Conservation (phyloP, 92 coral and sea anemone species). For the Phymanthus crucifer region DNA sequence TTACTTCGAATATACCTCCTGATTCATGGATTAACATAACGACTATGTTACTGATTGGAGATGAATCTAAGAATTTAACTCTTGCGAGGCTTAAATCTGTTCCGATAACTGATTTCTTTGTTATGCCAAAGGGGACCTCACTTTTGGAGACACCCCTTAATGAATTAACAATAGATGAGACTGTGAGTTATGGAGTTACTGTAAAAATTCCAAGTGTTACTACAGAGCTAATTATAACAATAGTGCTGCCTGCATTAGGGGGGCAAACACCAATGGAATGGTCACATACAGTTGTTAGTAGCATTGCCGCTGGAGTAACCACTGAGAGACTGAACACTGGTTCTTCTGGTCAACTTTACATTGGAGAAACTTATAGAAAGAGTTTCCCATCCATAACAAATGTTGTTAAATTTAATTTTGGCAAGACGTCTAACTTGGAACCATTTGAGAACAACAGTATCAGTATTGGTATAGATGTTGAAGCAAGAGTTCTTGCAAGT, state of each 20-base stretch:
- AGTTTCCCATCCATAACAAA: constrained; percentile 44
- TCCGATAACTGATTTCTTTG: constrained; percentile 38
- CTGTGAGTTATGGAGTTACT: constrained; percentile 40
- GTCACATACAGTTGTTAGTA: constrained; percentile 45
- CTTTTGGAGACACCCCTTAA: constrained; percentile 57
- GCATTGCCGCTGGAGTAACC: constrained; percentile 47
- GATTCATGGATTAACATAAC: constrained; percentile 63
- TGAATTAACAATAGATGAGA: constrained; percentile 65
- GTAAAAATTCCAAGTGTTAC: constrained; percentile 76
- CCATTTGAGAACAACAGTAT: constrained; percentile 35
- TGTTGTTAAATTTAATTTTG: constrained; percentile 65
- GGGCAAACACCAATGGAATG: constrained; percentile 61
- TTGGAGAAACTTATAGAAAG: constrained; percentile 16
- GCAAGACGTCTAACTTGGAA: constrained; percentile 39
- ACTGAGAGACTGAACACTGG: constrained; percentile 48
- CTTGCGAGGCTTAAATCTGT: constrained; percentile 55
- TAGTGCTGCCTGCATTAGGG: constrained; percentile 58
- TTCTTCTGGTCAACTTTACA: constrained; percentile 23
- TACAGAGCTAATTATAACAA: constrained; percentile 48
- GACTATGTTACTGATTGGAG: constrained; percentile 40
- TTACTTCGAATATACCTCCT: constrained; percentile 51
- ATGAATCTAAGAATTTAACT: constrained; percentile 29
- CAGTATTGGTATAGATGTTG: constrained; percentile 47
- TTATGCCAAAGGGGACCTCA: constrained; percentile 39
- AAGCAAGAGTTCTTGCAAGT: constrained; percentile 46